Base-by-base conservation (phyloP, 2,888 invertebrate genomes). In the Rhagonycha lutea region DNA sequence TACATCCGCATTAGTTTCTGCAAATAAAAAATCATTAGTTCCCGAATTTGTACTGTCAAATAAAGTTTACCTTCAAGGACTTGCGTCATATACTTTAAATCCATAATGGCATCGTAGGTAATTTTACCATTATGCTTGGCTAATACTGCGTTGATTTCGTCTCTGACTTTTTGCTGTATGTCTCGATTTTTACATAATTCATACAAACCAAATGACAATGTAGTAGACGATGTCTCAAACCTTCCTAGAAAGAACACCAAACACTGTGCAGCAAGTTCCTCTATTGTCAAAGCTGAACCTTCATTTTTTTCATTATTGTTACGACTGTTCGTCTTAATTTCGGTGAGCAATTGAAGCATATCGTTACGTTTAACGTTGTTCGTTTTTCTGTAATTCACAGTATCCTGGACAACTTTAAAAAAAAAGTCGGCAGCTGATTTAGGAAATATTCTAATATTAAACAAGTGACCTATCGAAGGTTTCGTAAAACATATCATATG, bases 141-240 rank as follows among this genome's bases (percentile, higher is more conserved):
- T 9, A 90, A 80, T 0, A 89, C 87, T 8, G 83, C 82, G 9
- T 84, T 81, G 4, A 92, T 86, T 83, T 92, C 91, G 12, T 88
- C 83, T 75, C 89, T 85, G 4, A 90, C 88, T 79, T 84, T 88
- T 8, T 85, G 84, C 81, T 92, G 92, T 12, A 90, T 85, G 1
- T 88, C 84, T 47, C 88, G 89, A 82, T 91, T 89, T 10, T 88
- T 79, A 0, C 91, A 91, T 68, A 92, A 82, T 79, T 90, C 89
- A 80, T 90, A 91, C 0, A 90, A 87, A 0, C 89, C 86, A 76
- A 91, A 92, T 76, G 90, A 89, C 4, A 92, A 89, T 0, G 91
- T 90, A 0, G 92, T 89, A 0, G 92, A 92, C 0, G 91, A 91
- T 0, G 93, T 91, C 83, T 92, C 92, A 79, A 92, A 91, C 0